Percentiles rank a stretch among this genome's conserved stretches.
Evolutionary conservation across 2,797 vertebrate genomes (phyloP).

Genomic region (Rhinogobio ventralis): DNA sequence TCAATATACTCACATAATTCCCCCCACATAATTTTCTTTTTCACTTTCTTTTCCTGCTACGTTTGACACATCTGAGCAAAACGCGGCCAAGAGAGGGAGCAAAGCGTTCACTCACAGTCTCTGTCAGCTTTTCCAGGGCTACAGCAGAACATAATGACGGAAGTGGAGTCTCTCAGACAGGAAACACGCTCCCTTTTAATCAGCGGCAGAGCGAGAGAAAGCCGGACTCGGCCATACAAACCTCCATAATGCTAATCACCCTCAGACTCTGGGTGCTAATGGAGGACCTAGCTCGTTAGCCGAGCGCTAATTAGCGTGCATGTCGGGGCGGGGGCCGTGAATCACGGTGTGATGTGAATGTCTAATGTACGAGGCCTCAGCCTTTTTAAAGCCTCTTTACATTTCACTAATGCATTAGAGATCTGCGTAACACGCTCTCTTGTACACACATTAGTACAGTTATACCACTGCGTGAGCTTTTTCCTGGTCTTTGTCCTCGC

Average conservation of each 20-base stretch:
- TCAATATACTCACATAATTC: background rate
- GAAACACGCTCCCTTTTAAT: slow-evolving; percentile 28
- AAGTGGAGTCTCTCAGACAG: slow-evolving; percentile 27
- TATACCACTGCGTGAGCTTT: background rate
- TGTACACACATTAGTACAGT: slow-evolving; percentile 38
- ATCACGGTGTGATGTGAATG: slow-evolving; percentile 49
- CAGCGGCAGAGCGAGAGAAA: background rate
- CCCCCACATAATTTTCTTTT: background rate
- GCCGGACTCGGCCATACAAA: slow-evolving; percentile 22
- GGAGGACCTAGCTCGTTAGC: slow-evolving; percentile 55
- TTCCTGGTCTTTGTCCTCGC: slow-evolving; percentile 27
- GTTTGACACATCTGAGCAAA: background rate
- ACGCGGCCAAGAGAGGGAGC: background rate
- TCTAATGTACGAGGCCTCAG: slow-evolving; percentile 31
- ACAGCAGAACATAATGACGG: slow-evolving; percentile 37
- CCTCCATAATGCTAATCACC: slow-evolving; percentile 56
- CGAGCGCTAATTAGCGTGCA: slow-evolving; percentile 52
- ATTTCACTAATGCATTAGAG: slow-evolving; percentile 30
- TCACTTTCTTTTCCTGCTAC: background rate
- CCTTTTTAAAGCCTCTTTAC: slow-evolving; percentile 27
- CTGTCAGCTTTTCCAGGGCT: slow-evolving; percentile 38
- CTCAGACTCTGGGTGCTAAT: slow-evolving; percentile 48
- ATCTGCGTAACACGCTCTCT: background rate
- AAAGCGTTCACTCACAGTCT: background rate
- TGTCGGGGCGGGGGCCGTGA: slow-evolving; percentile 4